Base-by-base conservation (phyloP, 1,140 invertebrate genomes). In the Chlorops oryzae region DNA sequence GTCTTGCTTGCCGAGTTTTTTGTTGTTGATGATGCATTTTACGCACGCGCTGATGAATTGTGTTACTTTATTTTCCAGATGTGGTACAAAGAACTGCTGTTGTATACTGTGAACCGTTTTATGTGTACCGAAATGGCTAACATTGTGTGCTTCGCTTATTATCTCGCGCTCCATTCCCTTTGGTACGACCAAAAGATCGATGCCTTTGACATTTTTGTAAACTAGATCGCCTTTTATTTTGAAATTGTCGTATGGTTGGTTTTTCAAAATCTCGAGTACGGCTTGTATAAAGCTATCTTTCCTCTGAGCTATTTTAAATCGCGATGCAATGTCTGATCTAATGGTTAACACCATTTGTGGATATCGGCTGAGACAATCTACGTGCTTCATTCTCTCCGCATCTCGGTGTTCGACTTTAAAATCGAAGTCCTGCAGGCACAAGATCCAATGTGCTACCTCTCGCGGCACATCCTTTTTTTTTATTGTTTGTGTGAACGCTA, bases 311-410 rank as follows among this genome's bases (percentile, higher is more conserved):
- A 21, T 10, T 40, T 5, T 18, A 3, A 49, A 18, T 17, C 9
- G 5, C 6, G 10, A 13, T 4, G 32, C 27, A 23, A 51, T 24
- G 17, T 5, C 34, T 5, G 43, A 32, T 6, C 9, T 45, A 15
- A 58, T 51, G 15, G 15, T 9, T 9, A 28, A 13, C 24, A 59
- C 50, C 20, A 24, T 2, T 5, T 59, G 50, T 18, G 66, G 65
- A 45, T 67, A 58, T 52, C 70, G 49, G 47, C 72, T 75, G 1
- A 76, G 42, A 47, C 54, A 62, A 58, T 73, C 73, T 0, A 72
- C 70, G 47, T 71, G 65, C 5, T 51, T 61, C 65, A 69, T 56
- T 1, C 72, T 46, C 0, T 60, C 39, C 3, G 10, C 41, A 2
- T 21, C 13, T 3, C 41, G 52, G 37, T 44, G 41, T 18, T 43